A percentile compares a stretch with the other conserved stretches of the same genome.
Conservation (phyloP, 2,797 vertebrate genomes). For the Characodon lateralis region DNA sequence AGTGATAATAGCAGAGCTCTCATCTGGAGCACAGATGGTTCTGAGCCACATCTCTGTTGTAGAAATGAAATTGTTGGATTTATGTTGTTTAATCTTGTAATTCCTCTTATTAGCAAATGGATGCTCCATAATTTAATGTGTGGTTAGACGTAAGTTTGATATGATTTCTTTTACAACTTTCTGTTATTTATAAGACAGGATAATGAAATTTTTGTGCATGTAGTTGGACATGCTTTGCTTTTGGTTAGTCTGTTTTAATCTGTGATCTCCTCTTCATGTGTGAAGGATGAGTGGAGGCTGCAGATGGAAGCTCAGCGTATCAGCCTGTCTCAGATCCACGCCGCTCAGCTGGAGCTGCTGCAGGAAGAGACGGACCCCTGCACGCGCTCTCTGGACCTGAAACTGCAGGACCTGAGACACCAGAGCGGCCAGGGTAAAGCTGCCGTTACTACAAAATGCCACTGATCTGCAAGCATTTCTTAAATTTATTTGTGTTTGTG, state of each 20-base stretch:
- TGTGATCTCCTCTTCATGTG: conserved; percentile 13
- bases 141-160: conserved; percentile 9
- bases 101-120: conserved; percentile 27
- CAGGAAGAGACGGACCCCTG: conserved; percentile 83
- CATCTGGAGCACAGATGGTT: conserved; percentile 47
- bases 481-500: conserved; percentile 8
- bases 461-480: background rate
- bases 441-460: background rate
- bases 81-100: conserved; percentile 40
- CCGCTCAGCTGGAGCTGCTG: conserved; percentile 90
- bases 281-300: conserved; percentile 87
- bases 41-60: conserved; percentile 2
- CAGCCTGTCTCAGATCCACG: conserved; percentile 92
- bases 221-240: background rate
- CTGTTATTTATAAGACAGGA: too few species aligned
- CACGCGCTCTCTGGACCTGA: conserved; percentile 79
- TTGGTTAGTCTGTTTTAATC: conserved; percentile 16
- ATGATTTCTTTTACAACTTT: background rate
- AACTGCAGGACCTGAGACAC: conserved; percentile 71
- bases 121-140: conserved; percentile 22
- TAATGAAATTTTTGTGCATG: background rate
- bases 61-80: conserved; percentile 33
- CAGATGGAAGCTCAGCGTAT: conserved; percentile 94
- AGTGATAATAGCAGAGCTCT: conserved; percentile 54
- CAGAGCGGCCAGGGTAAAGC: conserved; percentile 75